Evolutionary conservation across 1,140 invertebrate species (phyloP).

Genomic region (Colletes gigas): DNA sequence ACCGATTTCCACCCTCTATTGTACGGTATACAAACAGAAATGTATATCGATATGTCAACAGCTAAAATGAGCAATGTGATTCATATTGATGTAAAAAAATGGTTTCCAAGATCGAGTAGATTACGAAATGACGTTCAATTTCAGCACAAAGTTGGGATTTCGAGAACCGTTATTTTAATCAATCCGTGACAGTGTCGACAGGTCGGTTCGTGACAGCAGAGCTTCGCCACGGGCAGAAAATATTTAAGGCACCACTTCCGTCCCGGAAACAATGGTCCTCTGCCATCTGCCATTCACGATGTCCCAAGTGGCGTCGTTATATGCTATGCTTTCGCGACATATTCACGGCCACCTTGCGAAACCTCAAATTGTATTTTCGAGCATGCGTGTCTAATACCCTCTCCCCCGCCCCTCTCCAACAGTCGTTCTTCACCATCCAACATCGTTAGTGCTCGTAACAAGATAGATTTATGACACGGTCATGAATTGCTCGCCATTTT

Average conservation of each 20-base stretch:
- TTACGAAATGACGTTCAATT: neutral
- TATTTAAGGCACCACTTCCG: slow-evolving; percentile 57
- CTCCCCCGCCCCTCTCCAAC: neutral
- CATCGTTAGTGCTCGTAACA: neutral
- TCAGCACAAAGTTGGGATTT: neutral
- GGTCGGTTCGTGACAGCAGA: slow-evolving; percentile 38
- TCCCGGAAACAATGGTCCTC: slow-evolving; percentile 61
- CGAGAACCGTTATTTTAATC: slow-evolving; percentile 46
- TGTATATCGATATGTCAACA: neutral
- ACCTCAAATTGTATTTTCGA: slow-evolving; percentile 64
- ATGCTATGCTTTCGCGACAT: slow-evolving; percentile 24
- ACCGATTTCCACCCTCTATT: no score
- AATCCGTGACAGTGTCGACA: slow-evolving; percentile 48
- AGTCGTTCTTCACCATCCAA: neutral
- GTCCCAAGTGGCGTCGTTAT: slow-evolving; percentile 64
- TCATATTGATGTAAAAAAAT: neutral
- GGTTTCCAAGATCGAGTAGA: neutral
- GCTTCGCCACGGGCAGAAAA: slow-evolving; percentile 46
- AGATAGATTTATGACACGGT: neutral
- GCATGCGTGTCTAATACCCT: slow-evolving; percentile 33
- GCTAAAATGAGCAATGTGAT: neutral
- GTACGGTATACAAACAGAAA: neutral
- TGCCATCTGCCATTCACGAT: slow-evolving; percentile 58
- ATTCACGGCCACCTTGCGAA: slow-evolving; percentile 43
- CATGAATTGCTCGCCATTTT: neutral